Percentiles rank a stretch among this genome's conserved stretches.
Conservation (phyloP, 2,113 vertebrate species). For the Osmerus eperlanus region DNA sequence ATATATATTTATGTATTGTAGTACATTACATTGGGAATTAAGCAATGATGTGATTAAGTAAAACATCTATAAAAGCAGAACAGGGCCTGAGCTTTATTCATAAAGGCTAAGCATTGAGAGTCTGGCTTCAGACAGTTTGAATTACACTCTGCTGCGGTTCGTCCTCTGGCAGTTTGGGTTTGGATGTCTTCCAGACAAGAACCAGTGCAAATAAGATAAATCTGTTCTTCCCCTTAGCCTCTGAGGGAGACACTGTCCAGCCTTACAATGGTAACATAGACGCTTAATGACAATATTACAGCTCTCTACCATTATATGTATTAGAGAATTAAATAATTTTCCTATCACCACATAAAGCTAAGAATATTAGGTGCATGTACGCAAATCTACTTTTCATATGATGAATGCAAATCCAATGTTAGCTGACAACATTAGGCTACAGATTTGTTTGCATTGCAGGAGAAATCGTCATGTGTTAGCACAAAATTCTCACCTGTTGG, state of each 20-base stretch:
- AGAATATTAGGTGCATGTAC: too few relatives aligned
- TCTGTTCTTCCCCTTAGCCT: constrained; percentile 49
- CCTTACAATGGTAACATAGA: not conserved
- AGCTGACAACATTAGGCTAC: too few relatives aligned
- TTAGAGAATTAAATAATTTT: too few relatives aligned
- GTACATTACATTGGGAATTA: constrained; percentile 40
- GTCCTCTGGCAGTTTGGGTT: constrained; percentile 57
- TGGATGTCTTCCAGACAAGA: constrained; percentile 60
- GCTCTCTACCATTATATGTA: too few relatives aligned
- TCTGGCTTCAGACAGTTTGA: constrained; percentile 52
- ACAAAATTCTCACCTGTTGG: too few relatives aligned
- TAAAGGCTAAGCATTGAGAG: constrained; percentile 46
- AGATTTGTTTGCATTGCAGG: too few relatives aligned
- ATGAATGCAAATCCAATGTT: too few relatives aligned
- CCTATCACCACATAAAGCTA: too few relatives aligned
- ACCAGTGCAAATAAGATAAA: constrained; percentile 60
- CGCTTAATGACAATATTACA: too few relatives aligned
- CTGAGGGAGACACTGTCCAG: constrained; percentile 22
- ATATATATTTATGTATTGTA: not conserved
- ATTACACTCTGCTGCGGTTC: constrained; percentile 55
- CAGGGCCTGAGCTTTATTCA: constrained; percentile 45
- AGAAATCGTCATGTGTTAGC: too few relatives aligned
- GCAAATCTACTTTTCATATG: too few relatives aligned
- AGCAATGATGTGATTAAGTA: constrained; percentile 24
- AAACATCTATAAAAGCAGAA: constrained; percentile 25